These are phyloP conservation scores for Trematomus loennbergii DNA, from an alignment of 2,113 vertebrate genomes.

Conservation along the genomic window DNA sequence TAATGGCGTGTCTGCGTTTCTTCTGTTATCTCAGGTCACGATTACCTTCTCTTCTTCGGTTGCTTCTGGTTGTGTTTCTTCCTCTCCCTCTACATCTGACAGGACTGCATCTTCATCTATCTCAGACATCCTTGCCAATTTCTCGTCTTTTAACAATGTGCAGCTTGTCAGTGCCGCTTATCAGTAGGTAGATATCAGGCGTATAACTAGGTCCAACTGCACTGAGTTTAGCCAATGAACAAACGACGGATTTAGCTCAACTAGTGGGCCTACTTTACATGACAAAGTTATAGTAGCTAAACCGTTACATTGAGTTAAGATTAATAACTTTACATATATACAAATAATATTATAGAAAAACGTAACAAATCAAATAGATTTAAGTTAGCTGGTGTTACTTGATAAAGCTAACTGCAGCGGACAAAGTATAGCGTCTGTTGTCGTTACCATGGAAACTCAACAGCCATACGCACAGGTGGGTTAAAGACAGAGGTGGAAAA, in stretches of 20 bases:
- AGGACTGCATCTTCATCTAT: conserved; percentile 44
- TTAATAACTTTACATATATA: not conserved
- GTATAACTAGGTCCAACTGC: not conserved
- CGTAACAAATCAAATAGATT: not conserved
- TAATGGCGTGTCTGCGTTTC: not conserved
- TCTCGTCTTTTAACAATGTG: not conserved
- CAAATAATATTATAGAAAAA: no score
- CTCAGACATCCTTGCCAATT: conserved; percentile 45
- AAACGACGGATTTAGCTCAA: not conserved
- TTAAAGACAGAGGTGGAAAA: no score
- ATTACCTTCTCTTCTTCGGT: conserved; percentile 39
- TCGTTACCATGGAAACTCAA: conserved; percentile 60
- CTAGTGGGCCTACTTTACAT: not conserved
- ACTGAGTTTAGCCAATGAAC: not conserved
- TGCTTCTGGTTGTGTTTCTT: conserved; percentile 1
- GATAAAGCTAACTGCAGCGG: not conserved
- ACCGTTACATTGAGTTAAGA: not conserved
- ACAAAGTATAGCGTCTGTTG: not conserved
- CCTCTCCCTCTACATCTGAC: conserved; percentile 60
- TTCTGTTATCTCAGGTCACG: not conserved
- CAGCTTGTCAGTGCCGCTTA: no score
- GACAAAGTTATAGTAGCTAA: not conserved
- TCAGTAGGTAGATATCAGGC: not conserved
- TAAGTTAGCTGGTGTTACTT: no score
- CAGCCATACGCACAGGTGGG: not conserved